Evolutionary conservation across 2,797 vertebrate genomes (phyloP).

Genomic region (Rhadinocentrus ornatus): DNA sequence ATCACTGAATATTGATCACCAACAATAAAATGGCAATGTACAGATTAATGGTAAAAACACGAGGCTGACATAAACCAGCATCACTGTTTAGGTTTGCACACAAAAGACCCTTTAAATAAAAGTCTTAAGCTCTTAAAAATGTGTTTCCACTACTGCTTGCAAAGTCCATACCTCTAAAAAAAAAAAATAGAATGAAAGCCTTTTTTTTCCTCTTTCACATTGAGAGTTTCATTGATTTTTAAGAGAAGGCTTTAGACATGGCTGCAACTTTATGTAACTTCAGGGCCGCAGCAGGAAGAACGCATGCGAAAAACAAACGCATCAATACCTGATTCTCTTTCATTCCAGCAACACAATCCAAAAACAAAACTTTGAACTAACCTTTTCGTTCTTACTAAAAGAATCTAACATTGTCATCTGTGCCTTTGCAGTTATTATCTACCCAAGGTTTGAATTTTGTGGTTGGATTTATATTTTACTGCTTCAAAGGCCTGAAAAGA

Average conservation of each 20-base stretch:
- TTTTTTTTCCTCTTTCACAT: neutral
- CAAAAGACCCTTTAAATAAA: neutral
- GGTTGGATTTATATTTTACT: neutral
- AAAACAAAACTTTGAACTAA: neutral
- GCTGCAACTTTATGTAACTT: neutral
- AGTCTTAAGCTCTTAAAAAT: neutral
- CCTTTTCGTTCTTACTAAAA: neutral
- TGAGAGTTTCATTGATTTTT: neutral
- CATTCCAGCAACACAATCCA: neutral
- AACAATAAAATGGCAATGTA: neutral
- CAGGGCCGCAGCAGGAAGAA: neutral
- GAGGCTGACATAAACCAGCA: neutral
- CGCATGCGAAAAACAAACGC: conserved; percentile 3
- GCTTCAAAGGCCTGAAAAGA: neutral
- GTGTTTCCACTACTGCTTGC: neutral
- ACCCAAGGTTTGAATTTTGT: neutral
- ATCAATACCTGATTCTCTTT: neutral
- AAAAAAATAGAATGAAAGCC: neutral
- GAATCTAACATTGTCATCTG: neutral
- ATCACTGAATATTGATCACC: too few species aligned
- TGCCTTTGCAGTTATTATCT: conserved; percentile 2
- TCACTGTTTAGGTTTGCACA: neutral
- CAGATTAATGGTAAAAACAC: neutral
- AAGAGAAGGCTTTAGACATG: neutral
- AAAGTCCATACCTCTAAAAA: neutral